Evolutionary conservation across 2,888 invertebrate species (phyloP), one percentile per base, ranked within the genome.

Genomic region (Nomada flava): DNA sequence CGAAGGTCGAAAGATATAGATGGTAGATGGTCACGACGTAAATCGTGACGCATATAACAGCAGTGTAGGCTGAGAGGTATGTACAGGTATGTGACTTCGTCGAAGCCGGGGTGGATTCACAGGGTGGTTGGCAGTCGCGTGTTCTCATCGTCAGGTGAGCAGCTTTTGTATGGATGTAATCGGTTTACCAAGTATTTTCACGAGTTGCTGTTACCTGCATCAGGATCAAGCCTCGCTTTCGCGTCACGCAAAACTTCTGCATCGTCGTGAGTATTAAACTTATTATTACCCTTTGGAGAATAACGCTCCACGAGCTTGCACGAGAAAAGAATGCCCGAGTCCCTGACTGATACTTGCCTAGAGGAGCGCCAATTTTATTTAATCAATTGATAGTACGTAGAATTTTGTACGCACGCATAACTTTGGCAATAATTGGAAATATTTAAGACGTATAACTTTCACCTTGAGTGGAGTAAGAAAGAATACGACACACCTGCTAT

Each of bases 121-220:
- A 71, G 86, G 86, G 74, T 70, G 85, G 84, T 87, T 85, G 86
- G 87, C 86, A 91, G 91, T 91, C 91, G 91, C 92, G 91, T 92
- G 91, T 86, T 91, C 82, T 81, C 86, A 81, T 87, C 86, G 88
- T 81, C 85, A 83, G 89, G 86, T 87, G 91, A 90, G 89, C 88
- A 89, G 82, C 82, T 82, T 84, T 85, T 79, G 74, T 83, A 84
- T 72, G 86, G 87, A 91, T 88, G 86, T 88, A 89, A 88, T 86
- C 86, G 84, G 78, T 70, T 70, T 76, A 70, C 68, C 67, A 74
- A 85, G 71, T 76, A 82, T 82, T 86, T 77, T 64, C 76, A 57
- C 57, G 47, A 81, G 64, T 75, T 74, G 9, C 29, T 26, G n/a
- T 47, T 53, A 60, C 23, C 7, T 44, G 68, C 42, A 55, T 70